Conservation (phyloP, 1,140 invertebrate species). For the Diachasmimorpha longicaudata region DNA sequence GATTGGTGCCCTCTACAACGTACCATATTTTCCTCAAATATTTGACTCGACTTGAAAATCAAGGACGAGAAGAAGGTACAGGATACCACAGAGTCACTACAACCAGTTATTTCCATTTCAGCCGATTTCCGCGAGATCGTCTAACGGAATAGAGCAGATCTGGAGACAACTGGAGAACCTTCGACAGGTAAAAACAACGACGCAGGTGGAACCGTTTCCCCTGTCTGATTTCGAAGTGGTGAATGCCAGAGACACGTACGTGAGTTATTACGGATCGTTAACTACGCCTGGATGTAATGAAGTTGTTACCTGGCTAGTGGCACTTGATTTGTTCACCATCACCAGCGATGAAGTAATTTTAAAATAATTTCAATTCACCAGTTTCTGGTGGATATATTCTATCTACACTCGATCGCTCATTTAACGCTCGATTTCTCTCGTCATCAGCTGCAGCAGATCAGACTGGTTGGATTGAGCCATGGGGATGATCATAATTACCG, state of each 20-base stretch:
- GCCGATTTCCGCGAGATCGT: neutral
- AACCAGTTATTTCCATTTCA: neutral
- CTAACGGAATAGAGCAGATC: neutral
- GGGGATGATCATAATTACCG: conserved; percentile 73
- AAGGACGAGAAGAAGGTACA: no score
- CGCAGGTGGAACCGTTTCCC: conserved; percentile 19
- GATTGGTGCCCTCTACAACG: conserved; percentile 49
- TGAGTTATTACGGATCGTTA: neutral
- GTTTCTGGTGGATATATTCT: neutral
- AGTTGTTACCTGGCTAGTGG: neutral
- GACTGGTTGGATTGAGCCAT: conserved; percentile 64
- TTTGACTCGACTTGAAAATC: no score
- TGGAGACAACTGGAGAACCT: neutral
- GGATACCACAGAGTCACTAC: neutral
- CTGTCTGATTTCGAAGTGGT: conserved; percentile 10
- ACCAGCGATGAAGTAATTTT: conserved; percentile 15
- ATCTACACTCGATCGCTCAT: neutral
- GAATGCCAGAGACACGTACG: conserved; percentile 59
- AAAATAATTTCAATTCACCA: neutral
- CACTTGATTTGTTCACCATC: neutral
- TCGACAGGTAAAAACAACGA: neutral
- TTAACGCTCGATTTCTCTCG: conserved; percentile 24
- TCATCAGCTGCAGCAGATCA: conserved; percentile 67
- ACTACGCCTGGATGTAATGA: neutral
- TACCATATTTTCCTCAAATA: conserved; percentile 26